These are phyloP conservation scores for Saccopteryx leptura DNA, from an alignment of 2,113 vertebrate species.

Conservation along the genomic window DNA sequence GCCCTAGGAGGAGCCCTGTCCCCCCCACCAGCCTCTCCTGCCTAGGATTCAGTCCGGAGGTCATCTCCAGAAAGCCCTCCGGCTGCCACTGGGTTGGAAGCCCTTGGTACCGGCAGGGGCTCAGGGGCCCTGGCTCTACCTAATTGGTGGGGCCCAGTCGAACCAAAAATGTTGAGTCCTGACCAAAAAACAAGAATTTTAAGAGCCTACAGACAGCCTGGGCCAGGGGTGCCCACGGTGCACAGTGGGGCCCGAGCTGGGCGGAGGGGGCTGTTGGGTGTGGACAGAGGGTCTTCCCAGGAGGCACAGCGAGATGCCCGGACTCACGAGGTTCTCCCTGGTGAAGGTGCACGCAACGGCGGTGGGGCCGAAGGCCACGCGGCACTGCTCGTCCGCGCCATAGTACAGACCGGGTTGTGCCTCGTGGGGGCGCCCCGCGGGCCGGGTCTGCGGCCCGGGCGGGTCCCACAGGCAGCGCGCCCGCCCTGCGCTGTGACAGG, in stretches of 20 bases:
- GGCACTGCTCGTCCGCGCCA: conserved; percentile 96
- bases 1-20: neutral
- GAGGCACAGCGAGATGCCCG: fast-evolving
- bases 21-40: too few species aligned
- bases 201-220: neutral
- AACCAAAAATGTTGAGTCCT: neutral
- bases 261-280: fast-evolving
- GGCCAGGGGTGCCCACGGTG: neutral
- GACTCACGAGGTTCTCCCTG: conserved; percentile 81
- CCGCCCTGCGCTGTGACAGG: conserved; percentile 90
- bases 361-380: conserved; percentile 93
- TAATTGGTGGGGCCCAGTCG: neutral
- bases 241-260: fast-evolving
- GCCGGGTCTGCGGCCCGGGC: conserved; percentile 88
- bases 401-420: conserved; percentile 96
- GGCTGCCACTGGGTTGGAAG: neutral
- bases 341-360: conserved; percentile 95
- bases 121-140: fast-evolving
- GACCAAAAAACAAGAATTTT: neutral
- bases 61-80: neutral
- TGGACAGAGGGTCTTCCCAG: neutral
- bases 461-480: conserved; percentile 93
- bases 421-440: conserved; percentile 86
- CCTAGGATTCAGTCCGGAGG: neutral
- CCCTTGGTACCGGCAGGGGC: neutral